Evolutionary conservation across 2,797 vertebrate species (phyloP), one percentile per base, ranked within the genome.

Genomic region (Oreortyx pictus): DNA sequence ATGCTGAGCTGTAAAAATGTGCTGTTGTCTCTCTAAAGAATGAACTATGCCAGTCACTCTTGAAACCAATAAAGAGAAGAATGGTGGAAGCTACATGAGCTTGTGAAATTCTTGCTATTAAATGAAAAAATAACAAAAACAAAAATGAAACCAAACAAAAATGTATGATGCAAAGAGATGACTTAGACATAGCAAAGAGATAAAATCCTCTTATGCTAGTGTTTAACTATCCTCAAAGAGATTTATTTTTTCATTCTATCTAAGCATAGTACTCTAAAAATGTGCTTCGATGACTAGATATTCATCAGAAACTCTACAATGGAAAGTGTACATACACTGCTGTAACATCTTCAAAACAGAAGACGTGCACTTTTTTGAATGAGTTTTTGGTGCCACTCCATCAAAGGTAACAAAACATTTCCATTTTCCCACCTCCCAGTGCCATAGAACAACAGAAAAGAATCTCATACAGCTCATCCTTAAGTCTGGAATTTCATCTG

Each of bases 321-420:
- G 8, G 6, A 66, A 70, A 37, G 7, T 19, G 27, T 19, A 62
- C 14, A 16, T 4, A 54, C 37, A 27, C 9, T 37, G 43, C 60
- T 89, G n/a, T 9, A 73, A 37, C 47, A 64, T 29, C 61, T 91
- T 59, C 54, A 24, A 74, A 81, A 33, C 16, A 43, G 16, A 81
- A 17, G 10, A 7, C 0, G 0, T 73, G 22, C 13, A 43, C 9
- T 37, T 17, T n/a, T 0, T 27, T 29, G 47, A 81, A 49, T n/a
- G 13, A 47, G 3, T 9, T 70, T 70, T 35, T 78, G 35, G 35
- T 44, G 22, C 22, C 22, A 29, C 6, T 25, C 65, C 33, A 49
- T 62, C 11, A 66, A 66, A 77, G 85, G 7, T 8, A 86, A 8
- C 8, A 77, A 82, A 66, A 66, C 4, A 6, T 68, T 82, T 85